Base-by-base conservation (phyloP, 2,888 invertebrate species). In the Galerucella nymphaeae region DNA sequence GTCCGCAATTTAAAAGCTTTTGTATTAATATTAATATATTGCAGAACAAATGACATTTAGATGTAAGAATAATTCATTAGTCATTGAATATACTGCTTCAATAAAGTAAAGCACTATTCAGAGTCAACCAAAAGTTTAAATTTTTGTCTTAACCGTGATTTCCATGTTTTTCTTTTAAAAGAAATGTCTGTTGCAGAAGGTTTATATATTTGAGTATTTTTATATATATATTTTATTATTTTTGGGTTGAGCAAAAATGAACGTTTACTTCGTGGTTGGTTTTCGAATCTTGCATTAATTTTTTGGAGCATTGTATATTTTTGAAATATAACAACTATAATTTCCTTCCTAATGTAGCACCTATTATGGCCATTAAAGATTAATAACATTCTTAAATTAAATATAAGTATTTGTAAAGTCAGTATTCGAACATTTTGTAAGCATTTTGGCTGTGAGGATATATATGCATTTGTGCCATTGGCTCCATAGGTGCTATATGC, bases 401-500 rank as follows among this genome's bases (percentile, higher is more conserved):
- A 81, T 79, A 78, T 80, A 80, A 74, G 78, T 80, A 79, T 81
- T 82, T 82, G 79, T 83, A 82, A 81, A 83, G 81, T 84, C 85
- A 86, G 85, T 86, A 85, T 86, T 85, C 82, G 81, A 82, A 81
- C 81, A 81, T 83, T 82, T 83, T 80, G 80, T 78, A 82, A 80
- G 80, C 80, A 83, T 86, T 69, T 85, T 84, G 86, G 86, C 86
- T 86, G 86, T 86, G 86, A 85, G 83, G 79, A 82, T 83, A 82
- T 84, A 79, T 82, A 83, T 84, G 85, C 84, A 85, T 86, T 85
- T 85, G 86, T 86, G 86, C 86, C 86, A 86, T 86, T 84, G 85
- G 84, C 84, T 82, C 81, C 80, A 82, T 85, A 85, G 85, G 85
- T 86, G 85, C 82, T 85, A 79, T 77, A 74, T 73, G 68, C 30